Base-by-base conservation (phyloP, 2,888 invertebrate genomes). In the Diploptera punctata region DNA sequence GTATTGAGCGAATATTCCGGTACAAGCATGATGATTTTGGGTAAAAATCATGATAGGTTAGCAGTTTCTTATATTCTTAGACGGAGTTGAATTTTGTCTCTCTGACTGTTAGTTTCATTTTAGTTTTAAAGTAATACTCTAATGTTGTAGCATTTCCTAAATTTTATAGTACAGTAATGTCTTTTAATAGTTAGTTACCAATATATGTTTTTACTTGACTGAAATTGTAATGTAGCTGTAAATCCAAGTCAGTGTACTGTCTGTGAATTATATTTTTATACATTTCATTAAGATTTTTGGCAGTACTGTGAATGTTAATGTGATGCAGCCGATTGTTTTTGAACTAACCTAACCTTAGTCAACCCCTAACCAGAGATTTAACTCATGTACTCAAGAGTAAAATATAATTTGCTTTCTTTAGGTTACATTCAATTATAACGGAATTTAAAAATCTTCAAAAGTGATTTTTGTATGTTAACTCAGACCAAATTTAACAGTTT, bases 1-100 rank as follows among this genome's bases (percentile, higher is more conserved):
- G 95, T 91, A 82, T 74, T 77, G 77, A 79, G 77, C 78, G 78
- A 7, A 44, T 44, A 18, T 24, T n/a, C 47, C 26, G 21, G 10
- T 43, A 29, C n/a, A 47, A 65, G 65, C 65, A 65, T 47, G 65
- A 13, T 65, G 26, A 5, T 65, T 65, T 47, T 47, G 21, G 31
- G 16, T 26, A 10, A 65, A 33, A 44, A 26, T 47, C 44, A 26
- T 13, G 10, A 65, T 47, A 65, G 65, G 65, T 65, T 65, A 65
- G 65, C 57, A 26, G 26, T 29, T 31, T 29, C 26, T 24, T 4
- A 57, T 10, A 29, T 1, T 57, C n/a, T 57, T 57, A 57, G 31
- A n/a, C 29, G 57, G 29, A 29, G 57, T n/a, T 57, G 29, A 31
- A 24, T 29, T 57, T 57, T 57, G 31, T 13, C 57, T 26, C 26